A percentile compares a stretch with the other conserved stretches of the same genome.
phyloP scores from a whole-genome alignment of 2,113 vertebrate species.

The Corythaeola cristata region DNA sequence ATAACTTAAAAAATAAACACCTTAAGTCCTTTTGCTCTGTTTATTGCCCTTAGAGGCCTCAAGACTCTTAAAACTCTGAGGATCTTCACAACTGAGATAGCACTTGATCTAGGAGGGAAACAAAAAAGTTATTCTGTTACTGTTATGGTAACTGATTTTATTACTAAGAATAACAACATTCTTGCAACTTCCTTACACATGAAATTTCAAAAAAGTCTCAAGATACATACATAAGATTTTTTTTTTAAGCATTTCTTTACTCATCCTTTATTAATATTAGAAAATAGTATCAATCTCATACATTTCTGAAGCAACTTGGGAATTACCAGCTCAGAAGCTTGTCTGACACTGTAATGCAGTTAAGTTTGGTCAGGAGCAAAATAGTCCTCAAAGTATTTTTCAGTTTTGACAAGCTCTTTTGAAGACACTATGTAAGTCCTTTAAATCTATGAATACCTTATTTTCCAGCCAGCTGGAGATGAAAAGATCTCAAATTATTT shows the following conservation, averaged over 20 bases:
- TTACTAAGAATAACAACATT: not conserved
- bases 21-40: constrained; percentile 99
- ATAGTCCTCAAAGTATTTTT: not conserved
- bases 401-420: not conserved
- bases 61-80: constrained; percentile 94
- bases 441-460: not conserved
- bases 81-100: constrained; percentile 99
- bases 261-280: not conserved
- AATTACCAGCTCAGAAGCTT: not conserved
- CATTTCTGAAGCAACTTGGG: not conserved
- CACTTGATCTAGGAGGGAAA: constrained; percentile 86
- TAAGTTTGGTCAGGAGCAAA: not conserved
- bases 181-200: not conserved
- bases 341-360: not conserved
- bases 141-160: not conserved
- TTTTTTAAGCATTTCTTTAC: not conserved
- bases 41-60: constrained; percentile 95
- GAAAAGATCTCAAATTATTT: not conserved
- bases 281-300: not conserved
- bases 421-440: not conserved
- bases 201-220: not conserved
- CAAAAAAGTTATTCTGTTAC: not conserved
- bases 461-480: not conserved
- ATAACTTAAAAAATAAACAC: constrained; percentile 63
- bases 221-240: not conserved